Conservation (phyloP, 1,140 invertebrate species). For the Fopius arisanus region DNA sequence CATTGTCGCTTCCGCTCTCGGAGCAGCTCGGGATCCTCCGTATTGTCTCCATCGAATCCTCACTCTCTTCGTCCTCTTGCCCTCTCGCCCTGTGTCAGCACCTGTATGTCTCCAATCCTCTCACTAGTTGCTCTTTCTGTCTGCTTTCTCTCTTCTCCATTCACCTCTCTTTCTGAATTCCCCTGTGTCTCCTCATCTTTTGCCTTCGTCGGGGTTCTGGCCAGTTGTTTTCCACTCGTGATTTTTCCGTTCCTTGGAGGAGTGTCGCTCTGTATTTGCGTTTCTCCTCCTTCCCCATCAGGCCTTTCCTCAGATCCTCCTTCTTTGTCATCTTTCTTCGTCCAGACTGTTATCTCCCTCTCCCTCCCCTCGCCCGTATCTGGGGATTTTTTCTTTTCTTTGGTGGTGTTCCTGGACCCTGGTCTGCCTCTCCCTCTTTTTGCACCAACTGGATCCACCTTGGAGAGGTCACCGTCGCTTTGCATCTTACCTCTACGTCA, state of each 20-base stretch:
- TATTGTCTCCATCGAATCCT: neutral
- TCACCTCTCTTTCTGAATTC: neutral
- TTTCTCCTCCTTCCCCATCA: neutral
- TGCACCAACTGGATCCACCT: neutral
- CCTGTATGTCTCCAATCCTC: neutral
- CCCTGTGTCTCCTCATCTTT: neutral
- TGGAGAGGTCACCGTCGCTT: no score
- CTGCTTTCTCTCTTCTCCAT: neutral
- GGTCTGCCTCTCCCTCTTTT: neutral
- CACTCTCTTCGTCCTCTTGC: neutral
- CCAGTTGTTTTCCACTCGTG: neutral
- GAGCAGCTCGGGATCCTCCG: no score
- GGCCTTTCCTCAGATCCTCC: neutral
- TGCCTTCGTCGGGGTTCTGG: neutral
- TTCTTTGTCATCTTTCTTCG: neutral
- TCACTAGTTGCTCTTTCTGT: neutral
- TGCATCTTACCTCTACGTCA: neutral
- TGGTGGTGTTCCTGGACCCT: neutral
- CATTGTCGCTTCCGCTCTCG: no score
- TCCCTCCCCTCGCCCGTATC: neutral
- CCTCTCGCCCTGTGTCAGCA: neutral
- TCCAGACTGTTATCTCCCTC: neutral
- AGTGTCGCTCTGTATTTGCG: no score
- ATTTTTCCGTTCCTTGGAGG: neutral
- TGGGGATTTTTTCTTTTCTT: neutral